Evolutionary conservation across 2,113 vertebrate species (phyloP).

Genomic region (Melanocharis versteri): DNA sequence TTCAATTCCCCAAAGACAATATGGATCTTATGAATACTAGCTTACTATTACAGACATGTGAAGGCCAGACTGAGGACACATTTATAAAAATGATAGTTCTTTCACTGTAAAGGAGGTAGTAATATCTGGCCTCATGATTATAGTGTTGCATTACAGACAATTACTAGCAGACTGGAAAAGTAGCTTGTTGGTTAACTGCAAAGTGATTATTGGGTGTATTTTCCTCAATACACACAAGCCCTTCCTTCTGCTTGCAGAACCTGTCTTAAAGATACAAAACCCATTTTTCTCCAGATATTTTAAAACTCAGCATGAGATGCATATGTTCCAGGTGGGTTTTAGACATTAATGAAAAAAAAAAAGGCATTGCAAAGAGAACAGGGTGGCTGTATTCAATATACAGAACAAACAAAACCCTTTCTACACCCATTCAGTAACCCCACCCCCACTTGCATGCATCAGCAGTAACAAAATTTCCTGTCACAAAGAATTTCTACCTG

Average conservation of each 20-base stretch:
- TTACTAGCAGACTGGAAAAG: background rate
- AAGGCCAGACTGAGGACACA: background rate
- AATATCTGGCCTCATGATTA: background rate
- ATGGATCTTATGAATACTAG: background rate
- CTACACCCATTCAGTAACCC: background rate
- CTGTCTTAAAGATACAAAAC: background rate
- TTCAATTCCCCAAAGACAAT: background rate
- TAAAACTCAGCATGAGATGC: background rate
- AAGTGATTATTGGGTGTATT: background rate
- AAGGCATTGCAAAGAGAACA: background rate
- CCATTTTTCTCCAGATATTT: background rate
- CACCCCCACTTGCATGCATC: background rate
- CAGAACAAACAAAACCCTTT: background rate
- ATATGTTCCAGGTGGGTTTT: background rate
- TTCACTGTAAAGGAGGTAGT: background rate
- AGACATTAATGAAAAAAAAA: background rate
- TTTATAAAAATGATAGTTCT: background rate
- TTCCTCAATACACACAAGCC: rapidly evolving
- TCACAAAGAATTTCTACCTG: background rate
- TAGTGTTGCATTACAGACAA: background rate
- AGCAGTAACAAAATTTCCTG: rapidly evolving
- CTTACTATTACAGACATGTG: background rate
- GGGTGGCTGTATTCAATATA: background rate
- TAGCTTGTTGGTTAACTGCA: background rate
- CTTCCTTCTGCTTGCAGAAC: background rate